These are phyloP conservation scores for Melanocharis versteri DNA, from an alignment of 2,113 vertebrate species.

Conservation along the genomic window DNA sequence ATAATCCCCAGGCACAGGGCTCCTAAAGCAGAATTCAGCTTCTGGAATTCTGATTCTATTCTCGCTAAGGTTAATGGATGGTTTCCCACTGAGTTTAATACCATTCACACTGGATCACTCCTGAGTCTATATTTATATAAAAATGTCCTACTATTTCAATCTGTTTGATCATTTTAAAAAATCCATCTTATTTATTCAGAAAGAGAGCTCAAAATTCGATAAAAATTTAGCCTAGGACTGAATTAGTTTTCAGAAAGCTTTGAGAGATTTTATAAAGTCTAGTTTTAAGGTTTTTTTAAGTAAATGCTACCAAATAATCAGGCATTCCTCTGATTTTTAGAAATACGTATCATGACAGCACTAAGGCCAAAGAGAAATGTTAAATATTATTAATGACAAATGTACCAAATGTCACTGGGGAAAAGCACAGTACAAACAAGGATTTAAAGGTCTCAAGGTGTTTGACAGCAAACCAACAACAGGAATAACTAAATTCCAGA, in stretches of 20 bases:
- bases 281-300: not conserved
- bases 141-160: conserved; percentile 19
- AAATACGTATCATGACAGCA: not conserved
- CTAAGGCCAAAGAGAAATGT: not conserved
- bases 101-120: not conserved
- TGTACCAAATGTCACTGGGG: not conserved
- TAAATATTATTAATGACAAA: not conserved
- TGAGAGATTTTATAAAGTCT: rapidly evolving
- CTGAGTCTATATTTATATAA: conserved; percentile 27
- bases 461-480: not conserved
- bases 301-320: not conserved
- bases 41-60: conserved; percentile 14
- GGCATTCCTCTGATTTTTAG: not conserved
- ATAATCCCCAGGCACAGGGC: not conserved
- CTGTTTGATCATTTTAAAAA: not conserved
- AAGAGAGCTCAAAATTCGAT: not conserved
- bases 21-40: not conserved
- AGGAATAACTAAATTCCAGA: not conserved
- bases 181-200: not conserved
- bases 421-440: not conserved
- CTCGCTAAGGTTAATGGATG: conserved; percentile 26
- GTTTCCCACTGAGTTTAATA: conserved; percentile 14
- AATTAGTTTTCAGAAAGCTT: not conserved
- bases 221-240: not conserved
- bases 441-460: not conserved